A percentile compares a stretch with the other conserved stretches of the same genome.
phyloP scores from a whole-genome alignment of 2,113 vertebrate species.

The Eulemur macaco region DNA sequence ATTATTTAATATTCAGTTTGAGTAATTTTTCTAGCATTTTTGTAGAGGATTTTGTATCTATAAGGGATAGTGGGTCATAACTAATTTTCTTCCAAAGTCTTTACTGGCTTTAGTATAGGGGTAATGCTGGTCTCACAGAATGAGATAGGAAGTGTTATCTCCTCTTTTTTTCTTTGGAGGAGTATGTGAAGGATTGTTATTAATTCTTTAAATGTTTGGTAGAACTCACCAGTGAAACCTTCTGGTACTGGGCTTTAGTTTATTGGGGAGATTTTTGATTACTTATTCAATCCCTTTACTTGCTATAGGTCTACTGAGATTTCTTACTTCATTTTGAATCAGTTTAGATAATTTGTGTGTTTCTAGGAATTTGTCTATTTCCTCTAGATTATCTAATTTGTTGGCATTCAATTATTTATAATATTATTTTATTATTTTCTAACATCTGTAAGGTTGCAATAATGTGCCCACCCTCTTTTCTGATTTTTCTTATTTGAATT shows the following conservation, averaged over 20 bases:
- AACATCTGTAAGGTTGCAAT: no score
- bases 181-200: not conserved
- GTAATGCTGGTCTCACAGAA: not conserved
- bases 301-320: not conserved
- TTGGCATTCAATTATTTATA: not conserved
- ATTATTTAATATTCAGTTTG: no score
- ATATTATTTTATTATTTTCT: not conserved
- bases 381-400: not conserved
- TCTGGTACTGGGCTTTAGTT: not conserved
- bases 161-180: not conserved
- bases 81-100: no score
- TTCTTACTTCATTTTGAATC: not conserved
- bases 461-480: no score
- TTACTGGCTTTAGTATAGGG: not conserved
- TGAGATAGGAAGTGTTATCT: not conserved
- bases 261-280: not conserved
- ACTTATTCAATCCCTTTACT: not conserved
- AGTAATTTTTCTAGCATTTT: no score
- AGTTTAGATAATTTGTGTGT: not conserved
- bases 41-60: no score
- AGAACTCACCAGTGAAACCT: not conserved
- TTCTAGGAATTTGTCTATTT: not conserved
- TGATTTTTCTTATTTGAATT: no score
- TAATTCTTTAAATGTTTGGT: not conserved
- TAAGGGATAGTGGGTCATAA: no score